A percentile compares a stretch with the other conserved stretches of the same genome.
Evolutionary conservation across 2,797 vertebrate genomes (phyloP).

Genomic region (Limosa lapponica): DNA sequence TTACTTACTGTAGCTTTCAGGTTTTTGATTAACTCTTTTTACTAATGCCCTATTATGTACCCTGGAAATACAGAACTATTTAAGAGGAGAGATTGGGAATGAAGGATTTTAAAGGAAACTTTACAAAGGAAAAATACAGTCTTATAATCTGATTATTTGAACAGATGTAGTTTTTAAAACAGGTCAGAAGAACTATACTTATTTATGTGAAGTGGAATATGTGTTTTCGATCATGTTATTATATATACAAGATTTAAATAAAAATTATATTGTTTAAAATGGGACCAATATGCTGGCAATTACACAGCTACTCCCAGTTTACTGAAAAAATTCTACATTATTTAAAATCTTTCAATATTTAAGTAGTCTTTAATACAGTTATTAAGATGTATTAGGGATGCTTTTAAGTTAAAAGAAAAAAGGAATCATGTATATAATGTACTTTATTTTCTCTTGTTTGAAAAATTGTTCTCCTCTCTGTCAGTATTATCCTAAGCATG

Average conservation of each 20-base stretch:
- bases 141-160: constrained; percentile 54
- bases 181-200: constrained; percentile 63
- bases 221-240: constrained; percentile 60
- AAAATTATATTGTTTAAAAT: constrained; percentile 77
- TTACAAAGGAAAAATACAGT: constrained; percentile 32
- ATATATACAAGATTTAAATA: constrained; percentile 78
- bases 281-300: constrained; percentile 78
- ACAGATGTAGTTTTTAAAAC: constrained; percentile 65
- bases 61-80: constrained; percentile 52
- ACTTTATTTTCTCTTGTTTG: constrained; percentile 41
- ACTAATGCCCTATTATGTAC: constrained; percentile 55
- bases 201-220: constrained; percentile 74
- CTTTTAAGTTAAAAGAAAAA: constrained; percentile 67
- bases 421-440: constrained; percentile 63
- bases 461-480: neutral
- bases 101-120: constrained; percentile 45
- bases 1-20: constrained; percentile 63
- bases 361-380: constrained; percentile 70
- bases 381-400: constrained; percentile 51
- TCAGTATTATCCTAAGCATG: constrained; percentile 30
- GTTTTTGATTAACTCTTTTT: constrained; percentile 67
- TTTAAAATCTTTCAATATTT: constrained; percentile 76
- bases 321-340: constrained; percentile 76
- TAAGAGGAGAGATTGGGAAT: constrained; percentile 21
- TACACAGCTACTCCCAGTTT: constrained; percentile 69